Base-by-base conservation (phyloP, 1,140 invertebrate species). In the Temnothorax curvispinosus region DNA sequence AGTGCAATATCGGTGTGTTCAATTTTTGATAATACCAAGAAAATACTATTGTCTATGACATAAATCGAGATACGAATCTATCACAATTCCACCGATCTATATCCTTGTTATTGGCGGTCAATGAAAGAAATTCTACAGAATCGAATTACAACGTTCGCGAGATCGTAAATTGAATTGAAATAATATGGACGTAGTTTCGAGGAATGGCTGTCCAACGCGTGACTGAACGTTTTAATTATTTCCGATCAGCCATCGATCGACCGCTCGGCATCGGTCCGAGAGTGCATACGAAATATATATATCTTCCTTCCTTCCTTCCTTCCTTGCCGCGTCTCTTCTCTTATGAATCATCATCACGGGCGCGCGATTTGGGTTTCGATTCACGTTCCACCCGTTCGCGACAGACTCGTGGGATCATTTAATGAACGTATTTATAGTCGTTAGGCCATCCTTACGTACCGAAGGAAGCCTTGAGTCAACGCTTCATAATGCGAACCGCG, bases 291-390 rank as follows among this genome's bases (percentile, higher is more conserved):
- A 81, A 69, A 71, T 56, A 41, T 7, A 71, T 56, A 41, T 7
- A 27, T n/a, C 18, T 41, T 58, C 13, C 13, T 52, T 62, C 35
- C 44, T 56, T 56, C 15, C 47, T 32, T 44, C 18, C 7, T 80
- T 78, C 7, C 32, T 18, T 50, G 18, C 9, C 3, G 54, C 35
- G n/a, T 8, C 7, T 11, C 18, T 6, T 11, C 11, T 18, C 27
- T n/a, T 18, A 13, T 90, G 86, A 89, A 86, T 90, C 27, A 27
- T 27, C 27, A 27, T 27, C 88, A 87, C 64, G 86, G 75, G 58
- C 72, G 72, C 21, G 15, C 75, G 41, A 91, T 90, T 91, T 69
- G 32, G 77, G 21, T 90, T 90, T 91, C 85, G 80, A 74, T 91
- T 89, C 89, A 90, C 90, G 90, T 91, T 72, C 75, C 52, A 69